Base-by-base conservation (phyloP, 2,888 invertebrate genomes). In the Iselma pallidipennis region DNA sequence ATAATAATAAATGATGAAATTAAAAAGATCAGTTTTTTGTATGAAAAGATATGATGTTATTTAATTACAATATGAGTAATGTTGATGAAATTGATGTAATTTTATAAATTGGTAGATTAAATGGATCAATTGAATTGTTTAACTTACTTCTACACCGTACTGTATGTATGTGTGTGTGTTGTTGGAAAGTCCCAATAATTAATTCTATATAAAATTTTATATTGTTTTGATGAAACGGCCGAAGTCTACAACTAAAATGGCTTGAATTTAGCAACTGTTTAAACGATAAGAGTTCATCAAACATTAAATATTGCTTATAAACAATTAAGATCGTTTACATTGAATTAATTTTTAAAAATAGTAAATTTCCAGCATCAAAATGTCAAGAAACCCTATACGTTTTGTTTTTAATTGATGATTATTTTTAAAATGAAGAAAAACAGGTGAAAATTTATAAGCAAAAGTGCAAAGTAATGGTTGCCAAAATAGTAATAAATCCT, bases 261-360 rank as follows among this genome's bases (percentile, higher is more conserved):
- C 52, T 52, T 52, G 33, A 52, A 52, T 52, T 52, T 52, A 52
- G 52, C 52, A 28, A 52, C 29, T 52, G 45, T 45, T 45, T 1
- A 23, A 45, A 7, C 21, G 45, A 45, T 45, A 45, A 45, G 23
- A 45, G 45, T 45, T 45, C 45, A 45, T 45, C 45, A 45, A 3
- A 4, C 16, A 42, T 42, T 19, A 19, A 42, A 42, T 42, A 42
- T 45, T 45, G 12, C 23, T 45, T 21, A 21, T 23, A 45, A 45
- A 45, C 23, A 45, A 45, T 45, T 45, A n/a, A 23, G n/a, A 45
- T 45, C 19, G 23, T 45, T 45, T 45, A 21, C 9, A 7, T 28
- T 28, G 4, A 7, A 45, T 45, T 45, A 23, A 45, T 45, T 45
- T 0, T 12, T 12, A 23, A 23, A 23, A 45, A 45, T n/a, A 45